Base-by-base conservation (phyloP, 2,797 vertebrate genomes). In the Paratrypauchen microcephalus region DNA sequence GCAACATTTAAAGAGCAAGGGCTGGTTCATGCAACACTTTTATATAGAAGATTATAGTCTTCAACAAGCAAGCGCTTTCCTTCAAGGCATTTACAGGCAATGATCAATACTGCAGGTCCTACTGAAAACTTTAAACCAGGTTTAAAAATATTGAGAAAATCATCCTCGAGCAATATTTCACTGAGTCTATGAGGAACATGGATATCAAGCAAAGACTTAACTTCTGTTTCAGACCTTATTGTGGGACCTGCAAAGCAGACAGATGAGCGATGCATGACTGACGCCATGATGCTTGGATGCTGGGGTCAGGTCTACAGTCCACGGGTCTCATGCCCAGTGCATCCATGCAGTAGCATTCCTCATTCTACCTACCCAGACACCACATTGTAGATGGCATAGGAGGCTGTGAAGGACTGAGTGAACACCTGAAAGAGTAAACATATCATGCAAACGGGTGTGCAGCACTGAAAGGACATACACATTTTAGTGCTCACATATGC, bases 331-430 rank as follows among this genome's bases (percentile, higher is more conserved):
- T 94, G 91, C 90, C 90, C 85, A 84, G 86, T 87, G 87, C 89
- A 89, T 91, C 84, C 93, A 94, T 93, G 92, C 92, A 94, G 86
- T 85, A 85, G 82, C 88, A 90, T 88, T 91, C 84, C 85, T 54
- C 78, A 80, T 83, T 89, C 80, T 85, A 94, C 94, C 91, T 94
- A 95, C 95, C 94, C 94, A 90, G 86, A 93, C 81, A 89, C 88
- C 90, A 95, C 90, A 85, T 68, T 91, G 92, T 93, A 94, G 91
- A 95, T 89, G 79, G 92, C 88, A 93, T 93, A 95, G 85, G 87
- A 93, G 86, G 94, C 94, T 83, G 90, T 94, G 92, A 93, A 94
- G 90, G 95, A 94, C 91, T 94, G 92, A 89, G 93, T 93, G 91
- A 93, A 93, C 80, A 95, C 93, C 95, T 95, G 91, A 80, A 93